Evolutionary conservation across 2,888 invertebrate species (phyloP).

Genomic region (Ectobius pallidus): DNA sequence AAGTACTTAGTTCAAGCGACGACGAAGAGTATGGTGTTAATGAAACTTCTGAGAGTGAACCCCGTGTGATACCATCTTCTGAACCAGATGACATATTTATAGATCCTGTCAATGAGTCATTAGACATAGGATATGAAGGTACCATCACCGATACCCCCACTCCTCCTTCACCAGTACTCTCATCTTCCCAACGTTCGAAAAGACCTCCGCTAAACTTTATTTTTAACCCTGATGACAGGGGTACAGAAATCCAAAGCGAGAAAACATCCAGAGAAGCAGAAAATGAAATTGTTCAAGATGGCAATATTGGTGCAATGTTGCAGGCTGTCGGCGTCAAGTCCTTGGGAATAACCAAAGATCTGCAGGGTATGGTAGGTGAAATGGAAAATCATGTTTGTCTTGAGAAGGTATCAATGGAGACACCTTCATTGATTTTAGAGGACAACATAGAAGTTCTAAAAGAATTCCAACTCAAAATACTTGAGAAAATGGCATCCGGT

Average conservation of each 20-base stretch:
- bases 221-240: background rate
- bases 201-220: too few relatives aligned
- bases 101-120: background rate
- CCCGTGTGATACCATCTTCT: background rate
- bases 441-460: constrained; percentile 50
- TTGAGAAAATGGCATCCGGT: constrained; percentile 67
- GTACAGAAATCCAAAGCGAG: background rate
- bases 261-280: background rate
- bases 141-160: background rate
- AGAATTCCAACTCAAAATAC: constrained; percentile 63
- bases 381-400: constrained; percentile 17
- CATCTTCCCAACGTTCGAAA: background rate
- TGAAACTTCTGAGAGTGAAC: background rate
- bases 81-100: constrained; percentile 18
- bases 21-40: background rate
- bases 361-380: constrained; percentile 2
- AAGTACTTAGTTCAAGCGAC: background rate
- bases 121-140: background rate
- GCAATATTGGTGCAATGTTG: background rate
- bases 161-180: background rate
- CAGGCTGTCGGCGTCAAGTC: background rate
- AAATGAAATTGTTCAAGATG: background rate
- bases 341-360: constrained; percentile 16
- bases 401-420: constrained; percentile 5
- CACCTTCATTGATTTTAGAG: background rate